Percentiles rank a stretch among this genome's conserved stretches.
Evolutionary conservation across 2,113 vertebrate species (phyloP).

Genomic region (Serilophus lunatus): DNA sequence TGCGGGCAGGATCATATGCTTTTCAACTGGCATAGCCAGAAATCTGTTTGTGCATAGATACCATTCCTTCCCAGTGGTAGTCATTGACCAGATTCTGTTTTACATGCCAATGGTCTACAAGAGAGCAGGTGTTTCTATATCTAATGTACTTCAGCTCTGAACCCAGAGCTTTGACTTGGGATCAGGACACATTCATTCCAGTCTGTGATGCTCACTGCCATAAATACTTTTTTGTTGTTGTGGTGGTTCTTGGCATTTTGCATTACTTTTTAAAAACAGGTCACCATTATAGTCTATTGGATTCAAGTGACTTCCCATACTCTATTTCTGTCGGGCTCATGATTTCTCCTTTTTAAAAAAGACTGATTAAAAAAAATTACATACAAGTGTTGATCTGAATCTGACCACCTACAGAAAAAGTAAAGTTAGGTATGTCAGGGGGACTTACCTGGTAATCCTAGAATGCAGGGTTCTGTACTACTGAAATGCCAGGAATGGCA

Average conservation of each 20-base stretch:
- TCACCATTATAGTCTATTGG: neutral
- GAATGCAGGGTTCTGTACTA: neutral
- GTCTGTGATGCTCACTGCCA: neutral
- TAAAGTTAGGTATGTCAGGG: neutral
- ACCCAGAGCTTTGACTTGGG: constrained; percentile 17
- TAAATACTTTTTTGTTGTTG: constrained; percentile 2
- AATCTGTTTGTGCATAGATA: constrained; percentile 54
- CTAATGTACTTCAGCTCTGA: constrained; percentile 10
- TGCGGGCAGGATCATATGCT: constrained; percentile 51
- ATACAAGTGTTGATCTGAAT: neutral
- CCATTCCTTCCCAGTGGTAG: constrained; percentile 58
- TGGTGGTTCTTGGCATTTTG: neutral
- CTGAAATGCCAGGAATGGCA: neutral
- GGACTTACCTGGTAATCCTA: neutral
- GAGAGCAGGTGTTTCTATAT: constrained; percentile 55
- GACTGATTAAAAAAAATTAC: neutral
- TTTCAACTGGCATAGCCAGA: constrained; percentile 50
- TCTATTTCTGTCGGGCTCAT: neutral
- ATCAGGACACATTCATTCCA: neutral
- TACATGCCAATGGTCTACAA: constrained; percentile 14
- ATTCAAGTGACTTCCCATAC: neutral
- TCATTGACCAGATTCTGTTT: constrained; percentile 49
- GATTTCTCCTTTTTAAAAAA: neutral
- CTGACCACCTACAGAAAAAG: neutral
- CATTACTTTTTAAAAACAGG: neutral